Conservation (phyloP, 1,140 invertebrate species). For the Psilanteris sp. region DNA sequence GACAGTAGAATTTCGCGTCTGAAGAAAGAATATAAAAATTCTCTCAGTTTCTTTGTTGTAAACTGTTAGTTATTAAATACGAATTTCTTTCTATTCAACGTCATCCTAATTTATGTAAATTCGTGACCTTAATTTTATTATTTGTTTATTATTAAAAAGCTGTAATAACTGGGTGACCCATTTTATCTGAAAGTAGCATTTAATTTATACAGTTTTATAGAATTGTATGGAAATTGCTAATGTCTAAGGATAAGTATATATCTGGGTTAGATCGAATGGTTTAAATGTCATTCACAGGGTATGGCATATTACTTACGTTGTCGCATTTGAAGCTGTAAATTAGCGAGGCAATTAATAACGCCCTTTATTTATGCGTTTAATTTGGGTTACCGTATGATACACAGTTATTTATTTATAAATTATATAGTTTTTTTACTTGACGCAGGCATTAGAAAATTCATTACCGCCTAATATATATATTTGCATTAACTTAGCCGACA, state of each 20-base stretch:
- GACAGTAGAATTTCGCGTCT: constrained; percentile 3
- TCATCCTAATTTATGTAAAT: not conserved
- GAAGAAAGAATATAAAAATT: constrained; percentile 12
- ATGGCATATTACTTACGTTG: constrained; percentile 21
- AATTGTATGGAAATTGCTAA: constrained; percentile 1
- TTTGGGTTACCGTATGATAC: constrained; percentile 30
- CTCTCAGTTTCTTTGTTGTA: not conserved
- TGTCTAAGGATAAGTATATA: constrained; percentile 21
- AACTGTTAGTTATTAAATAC: constrained; percentile 4
- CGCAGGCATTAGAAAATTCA: too few species aligned
- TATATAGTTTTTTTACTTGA: too few species aligned
- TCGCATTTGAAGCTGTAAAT: constrained; percentile 41
- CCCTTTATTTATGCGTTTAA: constrained; percentile 23
- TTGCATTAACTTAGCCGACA: too few species aligned
- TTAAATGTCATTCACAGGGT: constrained; percentile 47
- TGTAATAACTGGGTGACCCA: constrained; percentile 1
- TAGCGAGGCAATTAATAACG: constrained; percentile 42
- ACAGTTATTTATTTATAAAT: too few species aligned
- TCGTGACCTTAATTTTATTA: not conserved
- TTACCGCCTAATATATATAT: too few species aligned
- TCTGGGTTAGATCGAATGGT: constrained; percentile 35
- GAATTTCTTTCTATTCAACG: not conserved
- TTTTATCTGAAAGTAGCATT: constrained; percentile 8
- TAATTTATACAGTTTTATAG: not conserved
- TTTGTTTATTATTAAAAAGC: not conserved